phyloP scores from a whole-genome alignment of 1,140 invertebrate genomes.

The Diabrotica virgifera region DNA sequence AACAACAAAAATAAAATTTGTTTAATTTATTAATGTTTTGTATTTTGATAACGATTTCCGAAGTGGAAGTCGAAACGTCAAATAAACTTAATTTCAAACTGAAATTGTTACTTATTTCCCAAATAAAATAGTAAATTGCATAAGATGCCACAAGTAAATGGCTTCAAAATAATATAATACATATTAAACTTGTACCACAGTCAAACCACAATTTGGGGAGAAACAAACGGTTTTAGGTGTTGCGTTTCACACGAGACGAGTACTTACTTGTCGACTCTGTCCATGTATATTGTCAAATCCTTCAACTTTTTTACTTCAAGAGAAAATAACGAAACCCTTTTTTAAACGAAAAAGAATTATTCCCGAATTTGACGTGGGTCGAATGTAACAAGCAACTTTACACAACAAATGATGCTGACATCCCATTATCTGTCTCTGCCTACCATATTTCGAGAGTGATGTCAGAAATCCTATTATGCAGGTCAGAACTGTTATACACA shows the following conservation, averaged over 20 bases:
- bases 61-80: too few relatives aligned
- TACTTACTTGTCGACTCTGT: neutral
- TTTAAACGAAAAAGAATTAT: constrained; percentile 3
- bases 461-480: neutral
- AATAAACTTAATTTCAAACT: too few relatives aligned
- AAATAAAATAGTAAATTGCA: too few relatives aligned
- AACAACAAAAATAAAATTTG: too few relatives aligned
- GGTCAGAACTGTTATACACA: too few relatives aligned
- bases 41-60: too few relatives aligned
- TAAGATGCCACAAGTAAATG: too few relatives aligned
- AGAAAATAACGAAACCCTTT: neutral
- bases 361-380: neutral
- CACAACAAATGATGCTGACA: neutral
- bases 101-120: too few relatives aligned
- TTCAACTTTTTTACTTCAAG: neutral
- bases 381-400: constrained; percentile 2
- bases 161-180: too few relatives aligned
- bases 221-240: neutral
- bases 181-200: too few relatives aligned
- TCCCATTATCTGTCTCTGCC: neutral
- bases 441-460: neutral
- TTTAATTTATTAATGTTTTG: too few relatives aligned
- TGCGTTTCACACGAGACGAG: neutral
- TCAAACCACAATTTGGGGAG: too few relatives aligned
- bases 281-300: neutral